Evolutionary conservation across 2,113 vertebrate species (phyloP).

Genomic region (Crotalus helleri): DNA sequence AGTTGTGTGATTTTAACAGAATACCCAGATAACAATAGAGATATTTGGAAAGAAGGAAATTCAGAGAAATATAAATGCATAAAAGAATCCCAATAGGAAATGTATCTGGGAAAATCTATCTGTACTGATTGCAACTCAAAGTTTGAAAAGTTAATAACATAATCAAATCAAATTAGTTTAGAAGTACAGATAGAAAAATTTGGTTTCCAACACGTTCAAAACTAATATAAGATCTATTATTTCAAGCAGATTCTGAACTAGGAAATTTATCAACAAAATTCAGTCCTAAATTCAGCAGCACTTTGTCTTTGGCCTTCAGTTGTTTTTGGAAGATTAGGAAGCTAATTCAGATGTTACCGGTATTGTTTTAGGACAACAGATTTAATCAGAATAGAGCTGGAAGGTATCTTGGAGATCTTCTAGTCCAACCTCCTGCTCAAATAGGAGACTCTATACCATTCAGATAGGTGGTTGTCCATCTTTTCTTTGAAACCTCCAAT

Average conservation of each 20-base stretch:
- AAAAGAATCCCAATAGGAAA: background rate
- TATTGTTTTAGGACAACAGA: background rate
- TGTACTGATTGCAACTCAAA: background rate
- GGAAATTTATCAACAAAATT: background rate
- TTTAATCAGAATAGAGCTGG: no score
- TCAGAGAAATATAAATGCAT: background rate
- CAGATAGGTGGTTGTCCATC: no score
- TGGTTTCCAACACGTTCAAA: background rate
- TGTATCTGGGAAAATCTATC: background rate
- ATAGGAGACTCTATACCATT: no score
- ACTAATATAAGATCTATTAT: background rate
- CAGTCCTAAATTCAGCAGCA: background rate
- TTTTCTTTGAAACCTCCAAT: no score
- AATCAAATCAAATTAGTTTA: background rate
- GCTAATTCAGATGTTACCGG: background rate
- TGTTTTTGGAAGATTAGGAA: background rate
- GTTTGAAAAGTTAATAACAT: background rate
- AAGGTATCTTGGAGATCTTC: no score
- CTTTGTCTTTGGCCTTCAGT: background rate
- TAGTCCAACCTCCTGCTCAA: no score
- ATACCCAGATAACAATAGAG: background rate
- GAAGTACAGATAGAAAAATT: background rate
- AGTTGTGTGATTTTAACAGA: background rate
- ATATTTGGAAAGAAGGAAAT: background rate
- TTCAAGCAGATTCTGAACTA: background rate